Conservation (phyloP, 2,113 vertebrate species). For the Dipodomys spectabilis region DNA sequence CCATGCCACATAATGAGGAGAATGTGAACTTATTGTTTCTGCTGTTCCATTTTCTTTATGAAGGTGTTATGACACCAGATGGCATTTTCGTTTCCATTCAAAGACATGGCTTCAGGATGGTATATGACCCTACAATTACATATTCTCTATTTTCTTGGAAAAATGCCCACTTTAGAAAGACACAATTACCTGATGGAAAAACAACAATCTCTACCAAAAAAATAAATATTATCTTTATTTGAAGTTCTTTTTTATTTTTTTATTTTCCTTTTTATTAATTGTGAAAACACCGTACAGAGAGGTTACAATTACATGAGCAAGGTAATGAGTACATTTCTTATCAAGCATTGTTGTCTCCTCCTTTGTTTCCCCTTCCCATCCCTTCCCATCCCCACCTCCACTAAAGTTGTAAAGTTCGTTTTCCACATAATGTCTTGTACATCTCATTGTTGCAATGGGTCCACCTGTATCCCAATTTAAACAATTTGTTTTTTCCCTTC, state of each 20-base stretch:
- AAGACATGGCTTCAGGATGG: not conserved
- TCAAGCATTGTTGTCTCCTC: no score
- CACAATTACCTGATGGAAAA: not conserved
- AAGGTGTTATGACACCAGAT: conserved; percentile 56
- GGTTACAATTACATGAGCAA: no score
- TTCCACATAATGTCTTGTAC: no score
- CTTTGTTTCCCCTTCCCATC: no score
- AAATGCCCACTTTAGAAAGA: conserved; percentile 35
- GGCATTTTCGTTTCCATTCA: conserved; percentile 68
- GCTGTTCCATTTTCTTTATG: conserved; percentile 62
- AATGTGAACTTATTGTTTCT: conserved; percentile 61
- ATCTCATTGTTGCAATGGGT: no score
- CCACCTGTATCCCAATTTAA: no score
- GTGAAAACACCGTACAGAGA: no score
- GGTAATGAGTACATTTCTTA: no score
- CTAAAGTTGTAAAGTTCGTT: no score
- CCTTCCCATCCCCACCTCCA: no score
- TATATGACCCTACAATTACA: not conserved
- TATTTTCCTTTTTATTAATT: no score
- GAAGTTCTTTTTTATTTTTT: not conserved
- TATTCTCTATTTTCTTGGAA: not conserved
- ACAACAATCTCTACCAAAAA: not conserved
- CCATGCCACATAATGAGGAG: conserved; percentile 60
- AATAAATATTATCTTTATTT: not conserved
- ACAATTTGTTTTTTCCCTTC: no score